Conservation (phyloP, 2,113 vertebrate genomes). For the Tachuris rubrigastra region DNA sequence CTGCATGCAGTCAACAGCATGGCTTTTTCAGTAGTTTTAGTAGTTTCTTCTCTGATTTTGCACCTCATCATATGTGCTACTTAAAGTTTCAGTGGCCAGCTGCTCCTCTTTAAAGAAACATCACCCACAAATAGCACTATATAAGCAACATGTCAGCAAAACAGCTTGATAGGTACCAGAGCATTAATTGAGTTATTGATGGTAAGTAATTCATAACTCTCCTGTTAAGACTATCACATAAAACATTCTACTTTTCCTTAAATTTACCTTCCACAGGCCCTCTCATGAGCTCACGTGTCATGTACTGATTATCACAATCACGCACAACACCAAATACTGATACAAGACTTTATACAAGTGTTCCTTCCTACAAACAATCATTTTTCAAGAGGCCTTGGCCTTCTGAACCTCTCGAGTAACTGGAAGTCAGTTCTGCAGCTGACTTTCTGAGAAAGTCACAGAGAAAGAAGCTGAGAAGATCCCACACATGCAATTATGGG, state of each 20-base stretch:
- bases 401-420: not conserved
- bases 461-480: not conserved
- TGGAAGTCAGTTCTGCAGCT: not conserved
- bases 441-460: not conserved
- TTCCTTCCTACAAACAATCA: not conserved
- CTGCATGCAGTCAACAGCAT: not conserved
- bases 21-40: not conserved
- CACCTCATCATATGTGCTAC: not conserved
- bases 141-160: not conserved
- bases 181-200: not conserved
- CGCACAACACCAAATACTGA: not conserved
- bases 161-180: not conserved
- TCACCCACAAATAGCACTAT: fast-evolving
- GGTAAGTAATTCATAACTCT: not conserved
- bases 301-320: not conserved
- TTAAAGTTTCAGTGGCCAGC: not conserved
- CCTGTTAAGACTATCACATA: not conserved
- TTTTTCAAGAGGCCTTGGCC: not conserved
- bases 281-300: not conserved
- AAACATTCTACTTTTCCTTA: not conserved
- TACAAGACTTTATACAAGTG: not conserved
- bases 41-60: not conserved
- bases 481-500: not conserved
- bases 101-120: not conserved
- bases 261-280: not conserved